Evolutionary conservation across 1,140 invertebrate genomes (phyloP).

Genomic region (Leptopilina clavipes): DNA sequence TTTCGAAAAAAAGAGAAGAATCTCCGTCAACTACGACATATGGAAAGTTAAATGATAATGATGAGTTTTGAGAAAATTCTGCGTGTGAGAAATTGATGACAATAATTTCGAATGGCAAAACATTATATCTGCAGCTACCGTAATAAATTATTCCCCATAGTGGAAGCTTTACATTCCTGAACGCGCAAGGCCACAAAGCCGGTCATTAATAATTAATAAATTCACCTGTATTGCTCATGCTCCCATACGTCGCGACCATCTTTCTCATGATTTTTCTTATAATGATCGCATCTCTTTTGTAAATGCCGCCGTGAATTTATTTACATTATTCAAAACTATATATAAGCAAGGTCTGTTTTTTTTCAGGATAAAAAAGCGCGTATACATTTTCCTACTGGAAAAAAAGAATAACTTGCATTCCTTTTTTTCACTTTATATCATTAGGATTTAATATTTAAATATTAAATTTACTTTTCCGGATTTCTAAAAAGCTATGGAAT

Average conservation of each 20-base stretch:
- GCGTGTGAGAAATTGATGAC: slow-evolving; percentile 8
- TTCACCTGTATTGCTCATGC: slow-evolving; percentile 29
- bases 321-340: neutral
- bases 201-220: slow-evolving; percentile 34
- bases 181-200: slow-evolving; percentile 20
- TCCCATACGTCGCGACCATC: slow-evolving; percentile 16
- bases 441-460: no score
- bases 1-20: no score
- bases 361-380: neutral
- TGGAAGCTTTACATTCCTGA: slow-evolving; percentile 32
- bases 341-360: neutral
- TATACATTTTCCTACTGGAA: neutral
- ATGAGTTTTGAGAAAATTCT: neutral
- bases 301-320: slow-evolving; percentile 32
- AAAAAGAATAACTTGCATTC: neutral
- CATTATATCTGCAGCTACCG: slow-evolving; percentile 2
- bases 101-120: slow-evolving; percentile 25
- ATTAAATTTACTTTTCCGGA: no score
- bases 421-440: no score
- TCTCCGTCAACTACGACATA: no score
- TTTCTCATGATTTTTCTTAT: slow-evolving; percentile 30
- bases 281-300: neutral
- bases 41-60: no score
- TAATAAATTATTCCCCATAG: slow-evolving; percentile 29
- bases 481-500: no score